These are phyloP conservation scores for Macrotis lagotis DNA, from an alignment of 2,113 vertebrate genomes.

Conservation along the genomic window DNA sequence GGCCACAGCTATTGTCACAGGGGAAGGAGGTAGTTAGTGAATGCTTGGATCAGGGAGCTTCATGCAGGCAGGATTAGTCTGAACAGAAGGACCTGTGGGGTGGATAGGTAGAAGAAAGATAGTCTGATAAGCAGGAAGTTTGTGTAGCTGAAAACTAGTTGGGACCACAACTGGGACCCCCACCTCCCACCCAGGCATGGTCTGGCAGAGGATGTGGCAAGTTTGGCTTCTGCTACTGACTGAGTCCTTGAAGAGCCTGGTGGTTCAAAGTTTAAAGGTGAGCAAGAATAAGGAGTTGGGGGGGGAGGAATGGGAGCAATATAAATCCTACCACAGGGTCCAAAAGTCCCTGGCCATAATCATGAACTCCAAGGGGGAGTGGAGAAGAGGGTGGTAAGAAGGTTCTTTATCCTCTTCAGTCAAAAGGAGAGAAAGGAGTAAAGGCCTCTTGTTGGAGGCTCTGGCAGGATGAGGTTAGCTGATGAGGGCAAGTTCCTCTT, in stretches of 20 bases:
- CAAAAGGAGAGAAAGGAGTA: neutral
- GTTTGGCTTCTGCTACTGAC: neutral
- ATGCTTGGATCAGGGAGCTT: slow-evolving; percentile 24
- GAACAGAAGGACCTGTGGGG: slow-evolving; percentile 59
- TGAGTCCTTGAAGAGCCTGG: neutral
- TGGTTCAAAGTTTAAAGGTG: neutral
- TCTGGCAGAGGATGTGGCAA: neutral
- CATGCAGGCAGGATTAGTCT: slow-evolving; percentile 68
- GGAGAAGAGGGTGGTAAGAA: neutral
- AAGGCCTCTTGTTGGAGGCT: neutral
- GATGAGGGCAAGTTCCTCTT: neutral
- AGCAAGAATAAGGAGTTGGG: neutral
- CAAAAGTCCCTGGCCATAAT: neutral
- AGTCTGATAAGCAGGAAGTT: neutral
- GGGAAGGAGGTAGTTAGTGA: slow-evolving; percentile 50
- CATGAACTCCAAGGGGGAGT: neutral
- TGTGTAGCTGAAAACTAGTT: neutral
- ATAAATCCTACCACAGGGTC: neutral
- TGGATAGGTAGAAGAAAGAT: slow-evolving; percentile 41
- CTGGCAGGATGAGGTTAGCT: neutral
- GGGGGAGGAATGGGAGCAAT: neutral
- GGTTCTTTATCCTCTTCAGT: neutral
- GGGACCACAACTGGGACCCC: neutral
- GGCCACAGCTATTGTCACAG: neutral
- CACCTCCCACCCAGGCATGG: neutral